These are phyloP conservation scores for Gymnothorax javanicus DNA, from an alignment of 2,797 vertebrate genomes.

Conservation along the genomic window DNA sequence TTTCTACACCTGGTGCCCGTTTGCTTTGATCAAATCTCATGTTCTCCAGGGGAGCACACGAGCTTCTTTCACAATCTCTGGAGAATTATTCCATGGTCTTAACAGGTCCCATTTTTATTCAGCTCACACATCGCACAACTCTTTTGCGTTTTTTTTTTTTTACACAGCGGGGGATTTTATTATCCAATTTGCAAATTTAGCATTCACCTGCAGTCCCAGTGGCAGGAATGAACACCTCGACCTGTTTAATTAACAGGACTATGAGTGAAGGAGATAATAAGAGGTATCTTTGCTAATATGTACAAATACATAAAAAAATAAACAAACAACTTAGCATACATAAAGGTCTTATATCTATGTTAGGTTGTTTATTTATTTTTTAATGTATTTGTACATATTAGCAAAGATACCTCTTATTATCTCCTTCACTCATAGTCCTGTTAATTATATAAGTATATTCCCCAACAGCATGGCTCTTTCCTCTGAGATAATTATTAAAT, in stretches of 20 bases:
- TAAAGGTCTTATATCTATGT: not conserved
- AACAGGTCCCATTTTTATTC: not conserved
- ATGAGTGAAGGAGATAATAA: conserved; percentile 9
- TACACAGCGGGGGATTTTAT: conserved; percentile 9
- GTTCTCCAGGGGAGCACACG: not conserved
- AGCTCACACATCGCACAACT: not conserved
- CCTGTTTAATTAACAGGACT: conserved; percentile 14
- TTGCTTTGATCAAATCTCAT: not conserved
- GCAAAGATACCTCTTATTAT: conserved; percentile 2
- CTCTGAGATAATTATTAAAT: not conserved
- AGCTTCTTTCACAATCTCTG: not conserved
- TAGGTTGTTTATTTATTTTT: not conserved
- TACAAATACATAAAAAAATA: not conserved
- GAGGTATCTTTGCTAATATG: not conserved
- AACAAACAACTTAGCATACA: not conserved
- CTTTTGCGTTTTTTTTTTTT: not conserved
- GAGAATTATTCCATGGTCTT: not conserved
- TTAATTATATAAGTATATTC: not conserved
- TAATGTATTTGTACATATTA: not conserved
- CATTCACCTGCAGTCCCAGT: conserved; percentile 15
- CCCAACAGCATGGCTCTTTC: not conserved
- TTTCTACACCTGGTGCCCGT: not conserved
- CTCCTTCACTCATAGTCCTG: not conserved
- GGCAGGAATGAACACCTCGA: conserved; percentile 12
- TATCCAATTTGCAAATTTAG: conserved; percentile 20